Evolutionary conservation across 2,113 vertebrate genomes (phyloP), one percentile per base, ranked within the genome.

Genomic region (Dipodomys ordii): DNA sequence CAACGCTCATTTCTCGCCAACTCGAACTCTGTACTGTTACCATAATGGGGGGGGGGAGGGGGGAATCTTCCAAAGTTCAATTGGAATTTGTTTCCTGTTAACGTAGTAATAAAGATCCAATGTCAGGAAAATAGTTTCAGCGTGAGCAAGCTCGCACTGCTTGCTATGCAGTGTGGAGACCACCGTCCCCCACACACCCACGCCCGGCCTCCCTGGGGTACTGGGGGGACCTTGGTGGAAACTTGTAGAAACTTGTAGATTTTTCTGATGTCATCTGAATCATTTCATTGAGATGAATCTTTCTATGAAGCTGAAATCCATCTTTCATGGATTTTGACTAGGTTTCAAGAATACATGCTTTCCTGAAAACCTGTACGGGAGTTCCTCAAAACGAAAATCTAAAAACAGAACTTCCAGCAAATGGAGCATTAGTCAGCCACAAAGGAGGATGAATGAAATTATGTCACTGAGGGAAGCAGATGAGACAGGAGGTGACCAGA

Each of bases 31-130:
- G n/a, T 90, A 92, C 87, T 60, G 80, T 96, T 97, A 92, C 88
- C 60, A 74, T 97, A 96, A 97, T 87, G 88, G 94, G 49, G 10
- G 49, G 39, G 39, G 39, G 39, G 5, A 1, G 16, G 53, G 53
- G 53, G 53, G 53, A 57, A 84, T 74, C 93, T 97, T 73, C 88
- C 87, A 71, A 92, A 97, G 93, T 96, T 97, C 95, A 97, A 60
- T 9, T 94, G 95, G 83, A 96, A 78, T 97, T 97, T 96, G 97
- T 97, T 57, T 98, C 83, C 97, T 98, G 95, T 98, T 97, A 98
- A 93, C 95, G 96, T 93, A 83, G 87, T 96, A 96, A 96, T 96
- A 97, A 97, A 96, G 71, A 73, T 88, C 94, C 97, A 93, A 88
- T 98, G 98, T 98, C 96, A 87, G 90, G 94, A 94, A 96, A 96